Conservation (phyloP, 2,888 invertebrate species). For the Aradus depressus region DNA sequence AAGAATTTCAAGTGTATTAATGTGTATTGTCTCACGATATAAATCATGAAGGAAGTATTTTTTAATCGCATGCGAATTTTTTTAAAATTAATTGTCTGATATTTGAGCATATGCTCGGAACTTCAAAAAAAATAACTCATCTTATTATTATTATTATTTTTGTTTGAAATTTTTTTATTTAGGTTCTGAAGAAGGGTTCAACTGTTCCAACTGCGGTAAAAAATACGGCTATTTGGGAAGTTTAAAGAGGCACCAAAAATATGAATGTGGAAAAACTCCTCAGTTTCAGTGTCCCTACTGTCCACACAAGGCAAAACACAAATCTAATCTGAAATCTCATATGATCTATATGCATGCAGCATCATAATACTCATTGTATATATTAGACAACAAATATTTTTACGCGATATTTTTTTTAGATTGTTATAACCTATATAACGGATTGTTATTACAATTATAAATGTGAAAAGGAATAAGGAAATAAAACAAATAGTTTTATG, state of each 20-base stretch:
- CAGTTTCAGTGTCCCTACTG: constrained; percentile 33
- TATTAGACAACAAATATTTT: no score
- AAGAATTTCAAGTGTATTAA: no score
- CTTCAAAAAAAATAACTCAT: neutral
- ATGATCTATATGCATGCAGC: constrained; percentile 24
- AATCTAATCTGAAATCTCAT: constrained; percentile 32
- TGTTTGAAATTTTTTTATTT: neutral
- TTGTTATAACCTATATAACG: no score
- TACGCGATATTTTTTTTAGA: no score
- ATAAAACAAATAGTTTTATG: no score
- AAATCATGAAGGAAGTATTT: neutral
- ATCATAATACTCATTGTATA: no score
- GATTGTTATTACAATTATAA: no score
- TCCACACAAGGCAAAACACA: constrained; percentile 34
- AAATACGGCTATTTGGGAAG: constrained; percentile 39
- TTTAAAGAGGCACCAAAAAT: constrained; percentile 38
- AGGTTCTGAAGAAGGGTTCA: constrained; percentile 2
- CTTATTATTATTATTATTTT: neutral
- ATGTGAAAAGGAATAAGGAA: no score
- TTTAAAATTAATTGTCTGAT: neutral
- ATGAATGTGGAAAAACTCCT: constrained; percentile 36
- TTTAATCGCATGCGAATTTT: no score
- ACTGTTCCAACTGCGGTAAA: constrained; percentile 23
- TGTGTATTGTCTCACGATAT: no score
- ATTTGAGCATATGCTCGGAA: neutral